Evolutionary conservation across 2,113 vertebrate species (phyloP).

Genomic region (Antechinus flavipes): DNA sequence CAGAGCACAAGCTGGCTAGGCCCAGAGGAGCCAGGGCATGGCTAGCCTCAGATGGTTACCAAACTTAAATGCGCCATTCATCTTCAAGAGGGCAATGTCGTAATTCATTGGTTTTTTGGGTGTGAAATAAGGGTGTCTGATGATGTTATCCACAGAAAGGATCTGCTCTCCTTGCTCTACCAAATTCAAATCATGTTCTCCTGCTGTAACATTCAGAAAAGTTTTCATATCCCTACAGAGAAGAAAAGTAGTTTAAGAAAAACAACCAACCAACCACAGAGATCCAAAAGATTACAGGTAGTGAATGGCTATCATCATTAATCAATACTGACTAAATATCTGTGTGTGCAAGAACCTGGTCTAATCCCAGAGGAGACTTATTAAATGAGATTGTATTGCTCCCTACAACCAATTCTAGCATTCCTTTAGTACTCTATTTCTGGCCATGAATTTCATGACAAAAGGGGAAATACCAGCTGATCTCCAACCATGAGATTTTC

Average conservation of each 20-base stretch:
- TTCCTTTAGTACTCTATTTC: slow-evolving; percentile 24
- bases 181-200: slow-evolving; percentile 85
- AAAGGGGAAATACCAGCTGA: background rate
- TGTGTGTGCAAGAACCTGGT: background rate
- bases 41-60: slow-evolving; percentile 81
- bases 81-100: slow-evolving; percentile 90
- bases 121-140: slow-evolving; percentile 89
- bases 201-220: slow-evolving; percentile 84
- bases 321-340: background rate
- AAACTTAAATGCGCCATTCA: slow-evolving; percentile 86
- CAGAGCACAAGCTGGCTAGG: background rate
- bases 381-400: background rate
- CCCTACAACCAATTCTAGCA: background rate
- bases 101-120: slow-evolving; percentile 87
- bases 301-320: background rate
- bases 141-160: slow-evolving; percentile 81
- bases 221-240: slow-evolving; percentile 66
- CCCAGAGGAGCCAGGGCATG: background rate
- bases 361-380: background rate
- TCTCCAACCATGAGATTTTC: background rate
- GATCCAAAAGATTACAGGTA: background rate
- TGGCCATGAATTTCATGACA: slow-evolving; percentile 17
- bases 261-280: background rate
- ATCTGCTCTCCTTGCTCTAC: slow-evolving; percentile 86
- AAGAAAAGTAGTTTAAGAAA: background rate